A percentile compares a stretch with the other conserved stretches of the same genome.
Evolutionary conservation across 2,113 vertebrate genomes (phyloP).

Genomic region (Sinosuthora webbiana): DNA sequence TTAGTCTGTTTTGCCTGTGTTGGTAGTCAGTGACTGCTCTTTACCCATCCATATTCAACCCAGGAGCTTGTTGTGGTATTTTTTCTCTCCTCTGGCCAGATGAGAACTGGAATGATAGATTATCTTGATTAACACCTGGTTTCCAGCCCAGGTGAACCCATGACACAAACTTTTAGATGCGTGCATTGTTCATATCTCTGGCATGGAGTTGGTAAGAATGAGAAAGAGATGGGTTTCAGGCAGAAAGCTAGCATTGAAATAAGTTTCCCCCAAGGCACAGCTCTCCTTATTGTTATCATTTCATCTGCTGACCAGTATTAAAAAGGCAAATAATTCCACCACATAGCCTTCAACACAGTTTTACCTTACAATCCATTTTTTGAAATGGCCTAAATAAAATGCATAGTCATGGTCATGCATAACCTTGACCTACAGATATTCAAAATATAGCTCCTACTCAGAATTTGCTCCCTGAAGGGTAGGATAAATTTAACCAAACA

Average conservation of each 20-base stretch:
- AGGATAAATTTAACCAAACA: background rate
- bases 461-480: background rate
- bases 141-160: background rate
- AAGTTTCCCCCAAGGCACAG: background rate
- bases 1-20: background rate
- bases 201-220: background rate
- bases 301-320: background rate
- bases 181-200: rapidly evolving
- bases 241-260: background rate
- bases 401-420: background rate
- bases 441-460: background rate
- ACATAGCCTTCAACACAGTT: background rate
- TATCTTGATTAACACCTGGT: background rate
- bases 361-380: background rate
- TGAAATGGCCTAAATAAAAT: constrained; percentile 12
- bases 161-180: background rate
- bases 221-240: background rate
- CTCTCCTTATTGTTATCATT: background rate
- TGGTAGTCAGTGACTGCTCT: background rate
- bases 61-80: rapidly evolving
- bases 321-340: background rate
- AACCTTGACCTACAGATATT: background rate
- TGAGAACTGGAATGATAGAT: background rate
- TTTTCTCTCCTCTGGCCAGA: background rate
- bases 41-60: background rate